Evolutionary conservation across 2,113 vertebrate species (phyloP).

Genomic region (Pionites leucogaster): DNA sequence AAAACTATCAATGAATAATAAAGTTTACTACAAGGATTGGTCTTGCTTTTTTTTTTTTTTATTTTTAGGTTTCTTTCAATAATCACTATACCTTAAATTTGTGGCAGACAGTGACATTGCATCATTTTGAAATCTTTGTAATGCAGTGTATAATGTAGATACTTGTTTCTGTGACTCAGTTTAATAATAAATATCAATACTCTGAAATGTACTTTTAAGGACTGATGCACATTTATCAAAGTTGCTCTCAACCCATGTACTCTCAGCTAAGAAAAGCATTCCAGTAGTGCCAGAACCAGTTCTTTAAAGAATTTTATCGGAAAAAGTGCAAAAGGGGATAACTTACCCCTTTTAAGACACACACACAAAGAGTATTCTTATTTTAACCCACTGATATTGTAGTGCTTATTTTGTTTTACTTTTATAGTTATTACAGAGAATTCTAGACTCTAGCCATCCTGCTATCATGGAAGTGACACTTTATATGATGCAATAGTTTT

Average conservation of each 20-base stretch:
- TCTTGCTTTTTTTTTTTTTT: not conserved
- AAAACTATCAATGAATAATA: not conserved
- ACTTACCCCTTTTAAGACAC: not conserved
- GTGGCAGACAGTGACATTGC: not conserved
- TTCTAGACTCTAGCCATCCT: not conserved
- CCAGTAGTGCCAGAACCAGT: not conserved
- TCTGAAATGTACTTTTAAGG: not conserved
- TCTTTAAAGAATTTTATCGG: not conserved
- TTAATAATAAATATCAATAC: constrained; percentile 17
- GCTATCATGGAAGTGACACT: not conserved
- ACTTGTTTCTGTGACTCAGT: not conserved
- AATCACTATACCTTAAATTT: not conserved
- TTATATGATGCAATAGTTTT: not conserved
- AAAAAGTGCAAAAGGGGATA: not conserved
- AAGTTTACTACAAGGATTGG: not conserved
- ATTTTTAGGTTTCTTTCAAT: not conserved
- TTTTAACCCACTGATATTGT: not conserved
- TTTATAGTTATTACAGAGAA: not conserved
- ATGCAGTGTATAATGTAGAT: not conserved
- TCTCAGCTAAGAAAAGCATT: not conserved
- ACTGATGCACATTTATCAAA: not conserved
- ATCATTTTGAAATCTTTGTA: not conserved
- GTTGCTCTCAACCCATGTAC: not conserved
- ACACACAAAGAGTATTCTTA: not conserved
- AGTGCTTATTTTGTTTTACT: not conserved